Base-by-base conservation (phyloP, 2,888 invertebrate genomes). In the Parasteatoda lunata region DNA sequence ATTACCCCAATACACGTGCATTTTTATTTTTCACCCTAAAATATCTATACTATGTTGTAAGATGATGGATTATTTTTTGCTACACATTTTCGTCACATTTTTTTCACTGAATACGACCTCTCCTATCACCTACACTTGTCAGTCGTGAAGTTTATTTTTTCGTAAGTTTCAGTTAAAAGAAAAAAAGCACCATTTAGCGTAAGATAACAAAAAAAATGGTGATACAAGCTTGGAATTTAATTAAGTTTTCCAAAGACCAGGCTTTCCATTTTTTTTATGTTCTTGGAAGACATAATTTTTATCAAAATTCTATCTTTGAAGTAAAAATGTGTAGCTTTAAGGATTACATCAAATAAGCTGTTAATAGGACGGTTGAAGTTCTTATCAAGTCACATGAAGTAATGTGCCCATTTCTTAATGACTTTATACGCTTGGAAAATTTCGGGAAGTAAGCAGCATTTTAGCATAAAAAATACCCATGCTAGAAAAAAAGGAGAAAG, bases 291-390 rank as follows among this genome's bases (percentile, higher is more conserved):
- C 59, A n/a, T 59, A 59, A 59, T 13, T 59, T 59, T 59, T 59
- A 59, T 59, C 59, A 59, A 59, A 59, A 59, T 59, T n/a, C n/a
- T 59, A 59, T 59, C 59, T 59, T 59, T n/a, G 59, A 9, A 59
- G 59, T 59, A n/a, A 59, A 59, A n/a, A 13, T 59, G n/a, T 59
- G 4, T 59, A 59, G 59, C 59, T n/a, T 13, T 59, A 59, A 59
- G 59, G 59, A 59, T 59, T 59, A 59, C 59, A 59, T 9, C n/a
- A 59, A 59, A 59, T n/a, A n/a, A 59, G 59, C n/a, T 9, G 59
- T 59, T 59, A 59, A 59, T 59, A 9, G 59, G 59, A 59, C n/a
- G n/a, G 59, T n/a, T 13, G 13, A 59, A n/a, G 9, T n/a, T 59
- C n/a, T 59, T 59, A 59, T 59, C 59, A 30, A 30, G 30, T 30